A percentile compares a stretch with the other conserved stretches of the same genome.
Conservation (phyloP, 2,113 vertebrate species). For the Anarrhichthys ocellatus region DNA sequence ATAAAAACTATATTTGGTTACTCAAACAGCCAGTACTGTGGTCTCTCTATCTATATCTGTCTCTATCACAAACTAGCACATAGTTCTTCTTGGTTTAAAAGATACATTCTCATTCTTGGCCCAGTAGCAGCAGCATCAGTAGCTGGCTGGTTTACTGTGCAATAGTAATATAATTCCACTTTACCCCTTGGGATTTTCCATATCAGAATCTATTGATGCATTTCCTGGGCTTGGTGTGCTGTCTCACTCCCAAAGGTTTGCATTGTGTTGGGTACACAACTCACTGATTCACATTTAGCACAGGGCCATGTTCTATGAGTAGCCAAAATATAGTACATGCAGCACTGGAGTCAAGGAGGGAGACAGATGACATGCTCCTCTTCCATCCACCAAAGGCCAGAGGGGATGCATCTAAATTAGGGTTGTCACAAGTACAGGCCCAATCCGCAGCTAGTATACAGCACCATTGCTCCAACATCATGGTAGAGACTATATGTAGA, state of each 20-base stretch:
- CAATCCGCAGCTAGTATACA: conserved; percentile 14
- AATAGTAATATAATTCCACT: conserved; percentile 56
- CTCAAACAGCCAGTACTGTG: background rate
- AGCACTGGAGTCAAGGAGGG: conserved; percentile 39
- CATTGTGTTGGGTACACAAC: conserved; percentile 63
- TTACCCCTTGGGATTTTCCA: conserved; percentile 57
- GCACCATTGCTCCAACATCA: background rate
- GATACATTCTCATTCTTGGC: conserved; percentile 6
- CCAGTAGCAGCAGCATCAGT: conserved; percentile 36
- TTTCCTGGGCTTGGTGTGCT: conserved; percentile 46
- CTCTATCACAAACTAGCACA: background rate
- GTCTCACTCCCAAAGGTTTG: conserved; percentile 59
- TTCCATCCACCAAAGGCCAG: conserved; percentile 58
- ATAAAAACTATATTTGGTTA: background rate
- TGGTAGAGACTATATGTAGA: conserved; percentile 21
- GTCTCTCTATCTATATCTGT: background rate
- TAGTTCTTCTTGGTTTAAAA: conserved; percentile 10
- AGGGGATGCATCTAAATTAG: conserved; percentile 61
- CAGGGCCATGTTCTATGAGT: conserved; percentile 52
- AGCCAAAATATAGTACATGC: conserved; percentile 61
- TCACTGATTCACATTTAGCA: conserved; percentile 67
- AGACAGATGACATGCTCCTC: conserved; percentile 57
- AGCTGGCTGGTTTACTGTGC: conserved; percentile 52
- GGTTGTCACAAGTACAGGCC: conserved; percentile 35
- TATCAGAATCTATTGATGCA: conserved; percentile 65